Base-by-base conservation (phyloP, 2,113 vertebrate species). In the Notarius lentiginosus region DNA sequence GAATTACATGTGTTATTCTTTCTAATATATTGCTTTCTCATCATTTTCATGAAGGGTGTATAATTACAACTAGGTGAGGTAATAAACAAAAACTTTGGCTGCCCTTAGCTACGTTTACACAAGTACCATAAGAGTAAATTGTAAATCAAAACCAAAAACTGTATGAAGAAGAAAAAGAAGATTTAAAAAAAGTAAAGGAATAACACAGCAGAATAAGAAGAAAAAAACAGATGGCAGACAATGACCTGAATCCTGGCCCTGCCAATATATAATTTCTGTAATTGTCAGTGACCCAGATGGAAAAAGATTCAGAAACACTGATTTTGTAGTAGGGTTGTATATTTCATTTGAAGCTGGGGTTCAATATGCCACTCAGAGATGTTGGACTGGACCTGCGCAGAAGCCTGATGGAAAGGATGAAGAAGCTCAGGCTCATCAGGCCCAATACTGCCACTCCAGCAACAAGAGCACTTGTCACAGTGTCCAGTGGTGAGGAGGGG, bases 361-460 rank as follows among this genome's bases (percentile, higher is more conserved):
- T 98, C 93, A 88, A 93, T 86, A 95, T 91, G 58, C 96, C 96
- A 84, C 94, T 95, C 92, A 95, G 88, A 81, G 93, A 86, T 5
- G 93, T 92, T 61, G 88, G 93, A 92, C 85, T 93, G 75, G 96
- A 92, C 88, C 94, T 96, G 65, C 94, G 96, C 83, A 96, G 94
- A 82, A 99, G 95, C 58, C 90, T 94, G 82, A 98, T 85, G 11
- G 95, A 96, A 75, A 96, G 93, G 3, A 96, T 82, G 47, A 97
- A 94, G 92, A 98, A 95, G 70, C 94, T 92, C 87, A 96, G 75
- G 77, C 96, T 97, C 90, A 93, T 92, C 72, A 95, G 93, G 60
- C 97, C 96, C 80, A 99, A 91, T 87, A 98, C 70, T 12, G 96
- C 96, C 91, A 96, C 88, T 24, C 96, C 97, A 60, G 97, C 97